Percentiles rank a stretch among this genome's conserved stretches.
phyloP scores from a whole-genome alignment of 2,797 vertebrate species.

The Amblyraja radiata region DNA sequence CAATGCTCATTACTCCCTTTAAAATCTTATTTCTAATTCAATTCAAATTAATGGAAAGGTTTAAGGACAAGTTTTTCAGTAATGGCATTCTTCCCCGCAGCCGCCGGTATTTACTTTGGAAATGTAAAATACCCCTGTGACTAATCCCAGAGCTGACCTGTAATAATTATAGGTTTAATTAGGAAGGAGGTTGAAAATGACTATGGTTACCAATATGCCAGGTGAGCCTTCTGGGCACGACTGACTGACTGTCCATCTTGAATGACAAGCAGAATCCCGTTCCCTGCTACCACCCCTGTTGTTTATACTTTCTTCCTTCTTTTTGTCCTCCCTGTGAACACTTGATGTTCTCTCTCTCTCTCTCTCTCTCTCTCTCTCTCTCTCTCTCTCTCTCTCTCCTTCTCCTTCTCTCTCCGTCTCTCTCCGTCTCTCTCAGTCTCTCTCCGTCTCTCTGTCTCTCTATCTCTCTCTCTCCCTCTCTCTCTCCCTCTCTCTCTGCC shows the following conservation, averaged over 20 bases:
- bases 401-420: too few species aligned
- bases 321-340: too few species aligned
- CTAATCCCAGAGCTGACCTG: slow-evolving; percentile 28
- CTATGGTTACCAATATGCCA: neutral
- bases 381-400: too few species aligned
- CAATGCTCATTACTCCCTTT: neutral
- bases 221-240: neutral
- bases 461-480: too few species aligned
- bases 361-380: too few species aligned
- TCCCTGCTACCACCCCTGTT: neutral
- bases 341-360: neutral
- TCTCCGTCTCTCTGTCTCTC: too few species aligned
- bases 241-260: neutral
- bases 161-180: slow-evolving; percentile 38
- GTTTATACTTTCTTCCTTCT: neutral
- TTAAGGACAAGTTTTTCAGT: slow-evolving; percentile 31
- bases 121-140: slow-evolving; percentile 26
- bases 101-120: slow-evolving; percentile 31
- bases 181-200: neutral
- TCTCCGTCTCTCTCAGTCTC: too few species aligned
- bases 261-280: too few species aligned
- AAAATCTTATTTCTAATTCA: slow-evolving; percentile 21
- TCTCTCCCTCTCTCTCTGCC: too few species aligned
- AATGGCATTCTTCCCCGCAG: slow-evolving; percentile 34
- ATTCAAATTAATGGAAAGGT: slow-evolving; percentile 32